Evolutionary conservation across 2,888 invertebrate genomes (phyloP), one percentile per base, ranked within the genome.

Genomic region (Scrobipalpa atriplicella): DNA sequence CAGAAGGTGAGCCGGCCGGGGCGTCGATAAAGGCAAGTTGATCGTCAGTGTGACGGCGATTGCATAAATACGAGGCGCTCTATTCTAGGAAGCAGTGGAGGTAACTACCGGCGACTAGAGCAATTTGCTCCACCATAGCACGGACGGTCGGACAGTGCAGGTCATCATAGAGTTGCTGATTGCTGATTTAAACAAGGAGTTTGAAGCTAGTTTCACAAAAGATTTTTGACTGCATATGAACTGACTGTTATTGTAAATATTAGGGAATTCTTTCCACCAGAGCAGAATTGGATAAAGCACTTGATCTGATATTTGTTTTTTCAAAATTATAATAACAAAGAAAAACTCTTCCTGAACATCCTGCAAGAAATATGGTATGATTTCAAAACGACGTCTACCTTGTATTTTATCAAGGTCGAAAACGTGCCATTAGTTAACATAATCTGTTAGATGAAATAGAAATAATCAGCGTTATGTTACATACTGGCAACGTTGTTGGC

Each of bases 51-150:
- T 79, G 78, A 77, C 76, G 75, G 69, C 72, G 75, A 83, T 86
- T 85, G 82, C 84, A 85, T 87, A 83, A 85, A 86, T 79, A 77
- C 77, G 75, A 78, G 75, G 75, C 71, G 73, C 83, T 80, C 83
- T 74, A 81, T 83, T 80, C 83, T 74, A 81, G 86, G 89, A 88
- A 89, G 84, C 77, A 29, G 82, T 80, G 73, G 74, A 69, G 72
- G 80, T 83, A 85, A 86, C 82, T 84, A 83, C 80, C 85, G 85
- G 47, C n/a, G 47, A 47, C 47, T 47, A 16, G 47, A 7, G 47
- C 47, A 47, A 47, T 47, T 47, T 47, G 47, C 47, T n/a, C n/a
- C n/a, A n/a, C n/a, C 16, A 47, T 47, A 47, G 29, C 29, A 29
- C 29, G n/a, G 47, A 29, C 29, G n/a, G 47, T 47, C n/a, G 47